A percentile compares a stretch with the other conserved stretches of the same genome.
Evolutionary conservation across 2,888 invertebrate species (phyloP).

Genomic region (Phytoseiulus persimilis): DNA sequence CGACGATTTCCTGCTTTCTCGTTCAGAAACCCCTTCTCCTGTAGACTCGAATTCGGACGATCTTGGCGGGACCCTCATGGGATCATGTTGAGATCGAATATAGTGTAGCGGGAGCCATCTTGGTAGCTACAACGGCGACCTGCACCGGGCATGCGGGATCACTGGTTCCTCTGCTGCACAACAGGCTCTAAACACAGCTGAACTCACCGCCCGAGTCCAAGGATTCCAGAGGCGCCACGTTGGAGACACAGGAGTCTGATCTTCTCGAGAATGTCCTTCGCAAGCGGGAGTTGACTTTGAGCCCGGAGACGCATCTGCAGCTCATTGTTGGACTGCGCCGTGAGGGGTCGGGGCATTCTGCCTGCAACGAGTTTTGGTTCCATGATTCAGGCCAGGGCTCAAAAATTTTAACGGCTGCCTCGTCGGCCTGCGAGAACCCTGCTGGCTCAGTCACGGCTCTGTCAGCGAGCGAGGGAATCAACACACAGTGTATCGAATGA

Average conservation of each 20-base stretch:
- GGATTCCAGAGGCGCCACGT: slow-evolving; percentile 76
- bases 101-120: no score
- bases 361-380: slow-evolving; percentile 13
- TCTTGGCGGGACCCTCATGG: no score
- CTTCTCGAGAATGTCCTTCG: slow-evolving; percentile 72
- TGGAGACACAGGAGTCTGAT: slow-evolving; percentile 72
- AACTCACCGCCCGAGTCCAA: slow-evolving; percentile 70
- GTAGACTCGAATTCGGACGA: no score
- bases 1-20: no score
- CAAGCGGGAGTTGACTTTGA: slow-evolving; percentile 53
- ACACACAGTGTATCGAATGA: neutral
- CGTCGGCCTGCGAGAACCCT: neutral
- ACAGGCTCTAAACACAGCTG: neutral
- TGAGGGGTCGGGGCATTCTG: slow-evolving; percentile 56
- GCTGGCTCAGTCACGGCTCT: neutral
- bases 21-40: no score
- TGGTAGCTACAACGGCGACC: no score
- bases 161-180: no score
- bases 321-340: slow-evolving; percentile 67
- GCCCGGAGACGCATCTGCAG: slow-evolving; percentile 66
- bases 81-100: no score
- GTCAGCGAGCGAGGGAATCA: neutral
- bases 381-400: neutral
- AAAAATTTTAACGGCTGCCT: neutral
- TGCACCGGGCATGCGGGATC: no score